Evolutionary conservation across 2,888 invertebrate species (phyloP), one percentile per base, ranked within the genome.

Genomic region (Dorcus hopei): DNA sequence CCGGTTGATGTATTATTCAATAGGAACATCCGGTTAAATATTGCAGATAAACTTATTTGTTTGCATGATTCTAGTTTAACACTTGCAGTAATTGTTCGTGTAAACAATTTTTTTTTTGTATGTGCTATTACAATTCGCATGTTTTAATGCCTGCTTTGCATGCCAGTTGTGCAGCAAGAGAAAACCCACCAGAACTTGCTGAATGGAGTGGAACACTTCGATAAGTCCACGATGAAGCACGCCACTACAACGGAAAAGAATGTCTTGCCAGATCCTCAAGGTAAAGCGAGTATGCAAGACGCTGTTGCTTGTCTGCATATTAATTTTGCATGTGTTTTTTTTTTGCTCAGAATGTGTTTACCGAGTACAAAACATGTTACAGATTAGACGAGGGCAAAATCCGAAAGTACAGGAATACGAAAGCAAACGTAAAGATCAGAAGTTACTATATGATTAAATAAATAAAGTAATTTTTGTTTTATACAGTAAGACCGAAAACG

Each of bases 191-290:
- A 87, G 78, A 87, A 86, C 71, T 80, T 89, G 51, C 78, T 89
- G 74, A 86, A 85, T 54, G 88, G 88, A 64, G 87, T 90, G 56
- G 88, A 89, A 74, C 85, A 85, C 69, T 90, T 88, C 73, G 87
- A 89, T 81, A 87, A 87, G 80, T 80, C 82, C 49, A 83, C 86
- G 68, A 87, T 89, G 87, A 88, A 88, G 74, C 90, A 88, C 74
- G 83, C 88, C 2, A 83, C 84, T 61, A 90, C 90, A 7, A 81
- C 85, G 69, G 90, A 90, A 80, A 91, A 90, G 81, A 88, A 87
- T 70, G 80, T 85, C 49, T 82, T 91, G 72, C 91, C 91, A 56
- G 87, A 88, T 66, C 83, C 86, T 72, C 85, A 89, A 87, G 79
- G 77, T 79, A 74, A 65, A 68, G 23, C 38, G 45, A 19, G 14